Evolutionary conservation across 2,888 invertebrate genomes (phyloP).

Genomic region (Pemphredon lugubris): DNA sequence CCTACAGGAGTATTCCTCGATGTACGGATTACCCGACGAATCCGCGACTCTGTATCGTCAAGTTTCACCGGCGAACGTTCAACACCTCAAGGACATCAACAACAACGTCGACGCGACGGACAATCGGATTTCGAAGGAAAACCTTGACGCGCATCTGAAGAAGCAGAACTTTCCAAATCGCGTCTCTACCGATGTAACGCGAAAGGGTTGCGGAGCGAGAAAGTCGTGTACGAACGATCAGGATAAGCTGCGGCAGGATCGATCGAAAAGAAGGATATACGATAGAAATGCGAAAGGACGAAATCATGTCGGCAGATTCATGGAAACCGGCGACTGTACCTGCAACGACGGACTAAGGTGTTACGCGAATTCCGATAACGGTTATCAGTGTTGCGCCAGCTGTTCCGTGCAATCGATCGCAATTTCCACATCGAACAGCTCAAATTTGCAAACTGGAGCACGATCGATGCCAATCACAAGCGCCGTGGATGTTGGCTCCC

Average conservation of each 20-base stretch:
- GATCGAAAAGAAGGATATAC: constrained; percentile 1
- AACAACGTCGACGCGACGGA: constrained; percentile 25
- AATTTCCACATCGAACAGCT: background rate
- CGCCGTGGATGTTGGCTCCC: background rate
- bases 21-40: background rate
- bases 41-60: constrained; percentile 5
- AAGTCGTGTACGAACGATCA: background rate
- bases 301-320: background rate
- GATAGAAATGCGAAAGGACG: background rate
- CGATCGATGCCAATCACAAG: background rate
- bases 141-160: background rate
- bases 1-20: constrained; percentile 34
- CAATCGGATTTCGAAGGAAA: background rate
- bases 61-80: background rate
- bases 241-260: background rate
- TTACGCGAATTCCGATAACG: constrained; percentile 3
- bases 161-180: too few relatives aligned
- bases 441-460: background rate
- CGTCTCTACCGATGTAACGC: background rate
- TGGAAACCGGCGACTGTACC: constrained; percentile 15
- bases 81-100: constrained; percentile 22
- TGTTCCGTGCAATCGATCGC: background rate
- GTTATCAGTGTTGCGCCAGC: constrained; percentile 9
- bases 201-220: constrained; percentile 5
- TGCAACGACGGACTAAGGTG: constrained; percentile 29